A percentile compares a stretch with the other conserved stretches of the same genome.
These are phyloP conservation scores for Osmerus mordax DNA, from an alignment of 2,113 vertebrate species.

Conservation along the genomic window DNA sequence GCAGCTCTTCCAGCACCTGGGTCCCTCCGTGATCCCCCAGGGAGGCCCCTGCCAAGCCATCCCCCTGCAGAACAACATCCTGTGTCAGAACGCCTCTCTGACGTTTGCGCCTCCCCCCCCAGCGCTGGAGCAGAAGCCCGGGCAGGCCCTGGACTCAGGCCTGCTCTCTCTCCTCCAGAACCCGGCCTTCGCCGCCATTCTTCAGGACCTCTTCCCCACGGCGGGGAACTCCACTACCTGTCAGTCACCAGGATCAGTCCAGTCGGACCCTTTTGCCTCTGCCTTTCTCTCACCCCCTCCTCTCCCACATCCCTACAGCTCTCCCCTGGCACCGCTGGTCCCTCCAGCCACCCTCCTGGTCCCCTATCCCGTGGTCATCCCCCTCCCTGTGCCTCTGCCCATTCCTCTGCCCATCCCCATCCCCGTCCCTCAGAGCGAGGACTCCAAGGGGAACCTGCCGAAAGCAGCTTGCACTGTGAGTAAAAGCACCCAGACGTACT, in stretches of 20 bases:
- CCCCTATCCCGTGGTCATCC: conserved; percentile 92
- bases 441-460: conserved; percentile 76
- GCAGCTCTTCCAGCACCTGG: conserved; percentile 93
- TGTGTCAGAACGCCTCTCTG: conserved; percentile 74
- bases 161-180: conserved; percentile 85
- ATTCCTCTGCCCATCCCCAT: conserved; percentile 89
- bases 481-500: conserved; percentile 82
- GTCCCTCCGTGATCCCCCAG: conserved; percentile 82
- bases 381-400: conserved; percentile 89
- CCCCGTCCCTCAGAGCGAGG: conserved; percentile 78
- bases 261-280: conserved; percentile 66
- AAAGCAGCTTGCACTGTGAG: conserved; percentile 77
- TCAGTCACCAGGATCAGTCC: conserved; percentile 67
- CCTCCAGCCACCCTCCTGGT: conserved; percentile 92
- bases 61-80: conserved; percentile 78
- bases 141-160: conserved; percentile 77
- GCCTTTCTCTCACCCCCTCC: conserved; percentile 68
- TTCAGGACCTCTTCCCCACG: conserved; percentile 88
- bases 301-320: conserved; percentile 79
- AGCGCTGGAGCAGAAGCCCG: conserved; percentile 82
- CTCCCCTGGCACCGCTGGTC: conserved; percentile 84
- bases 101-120: conserved; percentile 75
- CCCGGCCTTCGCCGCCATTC: conserved; percentile 84
- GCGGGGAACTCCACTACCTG: conserved; percentile 77
- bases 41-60: conserved; percentile 68